Percentiles rank a stretch among this genome's conserved stretches.
phyloP scores from a whole-genome alignment of 2,797 vertebrate species.

The Ceryle rudis region DNA sequence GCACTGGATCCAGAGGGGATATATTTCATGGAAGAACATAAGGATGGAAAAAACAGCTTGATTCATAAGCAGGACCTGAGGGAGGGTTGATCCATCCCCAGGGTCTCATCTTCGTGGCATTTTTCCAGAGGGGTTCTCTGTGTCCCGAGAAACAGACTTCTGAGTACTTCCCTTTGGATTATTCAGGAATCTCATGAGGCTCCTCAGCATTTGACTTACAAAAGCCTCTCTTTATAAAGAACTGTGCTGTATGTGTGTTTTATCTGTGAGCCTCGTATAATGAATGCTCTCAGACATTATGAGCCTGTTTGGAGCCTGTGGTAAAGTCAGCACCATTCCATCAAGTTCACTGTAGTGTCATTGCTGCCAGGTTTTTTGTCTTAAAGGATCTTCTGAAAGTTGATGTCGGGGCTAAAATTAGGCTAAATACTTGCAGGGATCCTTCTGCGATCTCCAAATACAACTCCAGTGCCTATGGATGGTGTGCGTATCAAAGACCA shows the following conservation, averaged over 20 bases:
- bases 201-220: background rate
- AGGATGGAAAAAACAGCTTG: background rate
- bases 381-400: background rate
- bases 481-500: background rate
- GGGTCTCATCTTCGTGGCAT: constrained; percentile 7
- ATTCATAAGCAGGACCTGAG: background rate
- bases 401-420: background rate
- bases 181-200: constrained; percentile 14
- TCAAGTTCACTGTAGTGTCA: background rate
- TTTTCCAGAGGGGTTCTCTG: constrained; percentile 19
- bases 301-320: background rate
- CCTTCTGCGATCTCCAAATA: background rate
- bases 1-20: background rate
- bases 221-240: constrained; percentile 9
- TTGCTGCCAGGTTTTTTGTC: background rate
- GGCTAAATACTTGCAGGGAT: background rate
- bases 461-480: background rate
- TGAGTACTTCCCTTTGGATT: constrained; percentile 8
- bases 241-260: background rate
- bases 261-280: background rate
- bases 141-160: constrained; percentile 13
- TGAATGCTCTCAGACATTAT: background rate
- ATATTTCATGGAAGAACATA: background rate
- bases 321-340: background rate
- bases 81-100: background rate